Base-by-base conservation (phyloP, 2,888 invertebrate species). In the Dryobotodes eremita region DNA sequence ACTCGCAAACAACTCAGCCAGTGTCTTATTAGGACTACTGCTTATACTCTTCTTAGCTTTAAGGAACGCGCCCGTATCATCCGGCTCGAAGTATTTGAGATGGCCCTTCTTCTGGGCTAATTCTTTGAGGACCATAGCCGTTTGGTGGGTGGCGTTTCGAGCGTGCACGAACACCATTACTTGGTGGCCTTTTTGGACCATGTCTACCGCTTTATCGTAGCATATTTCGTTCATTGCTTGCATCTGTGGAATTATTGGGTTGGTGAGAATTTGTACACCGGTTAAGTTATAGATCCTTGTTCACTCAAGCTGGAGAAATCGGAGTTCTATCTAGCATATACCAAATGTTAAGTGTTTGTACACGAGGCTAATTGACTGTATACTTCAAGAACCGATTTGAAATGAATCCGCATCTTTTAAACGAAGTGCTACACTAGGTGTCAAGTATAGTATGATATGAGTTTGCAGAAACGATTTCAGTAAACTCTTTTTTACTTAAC, bases 101-200 rank as follows among this genome's bases (percentile, higher is more conserved):
- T 98, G 98, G 0, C 98, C 98, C 86, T 98, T 98, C 90, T 98
- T 98, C 72, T 98, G 97, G 0, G 99, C 99, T 83, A 98, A 94
- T 89, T 99, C 99, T 80, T 98, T 98, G 4, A 99, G 94, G 5
- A 98, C 97, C 89, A 98, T 98, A 0, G 99, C 99, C 0, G 99
- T 99, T 75, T 98, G 97, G 55, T 98, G 98, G 0, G 99, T 99
- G 17, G 99, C 99, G 97, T 99, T 99, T 48, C 99, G 97, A 0
- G 99, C 99, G 95, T 99, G 99, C 0, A 99, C 99, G 94, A 99
- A 99, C 0, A 99, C 99, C 99, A 99, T 99, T 0, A 99, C 98
- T 97, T 99, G 99, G 93, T 99, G 99, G 0, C 99, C 99, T 88
- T 98, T 98, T 88, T 97, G 98, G 2, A 99, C 98, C 98, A 98